Evolutionary conservation across 2,888 invertebrate species (phyloP), one percentile per base, ranked within the genome.

Genomic region (Drosophila affinis): DNA sequence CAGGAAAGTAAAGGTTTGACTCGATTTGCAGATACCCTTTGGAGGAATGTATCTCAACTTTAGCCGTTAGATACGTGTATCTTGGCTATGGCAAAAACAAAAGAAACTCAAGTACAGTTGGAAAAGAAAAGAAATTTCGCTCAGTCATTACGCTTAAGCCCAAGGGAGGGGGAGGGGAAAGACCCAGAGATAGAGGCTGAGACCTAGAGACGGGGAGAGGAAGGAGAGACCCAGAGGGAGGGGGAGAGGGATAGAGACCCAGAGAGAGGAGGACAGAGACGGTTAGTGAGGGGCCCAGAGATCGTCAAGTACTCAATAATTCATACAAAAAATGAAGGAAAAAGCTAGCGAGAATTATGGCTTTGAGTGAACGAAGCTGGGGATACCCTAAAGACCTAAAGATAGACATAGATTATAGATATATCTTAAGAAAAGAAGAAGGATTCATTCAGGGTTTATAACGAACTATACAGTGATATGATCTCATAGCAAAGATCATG

Each of bases 301-400:
- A 51, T 52, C 72, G 74, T 77, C 84, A 79, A 85, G 86, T 80
- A 79, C 86, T 78, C 83, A 85, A 85, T 87, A 85, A 82, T 77
- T 87, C 86, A 85, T 73, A 85, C 70, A 69, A 73, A 62, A 63
- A 3, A 21, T 21, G 3, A 21, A 21, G 21, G 21, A 21, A 21
- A 21, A 21, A 21, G 21, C 21, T 21, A 21, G 21, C 3, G 0
- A 21, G 21, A 21, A 3, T 21, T 21, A 21, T 21, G 21, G 21
- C 21, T 3, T 21, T 3, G 3, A 21, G 21, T 21, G 3, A 21
- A 21, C 21, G 21, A 21, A 21, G 21, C 21, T 21, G 21, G 0
- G 21, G 21, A 21, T 21, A 21, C 21, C 21, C 21, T 21, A 18
- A 18, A 18, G 18, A 18, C 18, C 18, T 1, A 21, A 21, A n/a